Evolutionary conservation across 2,113 vertebrate genomes (phyloP), one percentile per base, ranked within the genome.

Genomic region (Ptilonorhynchus violaceus): DNA sequence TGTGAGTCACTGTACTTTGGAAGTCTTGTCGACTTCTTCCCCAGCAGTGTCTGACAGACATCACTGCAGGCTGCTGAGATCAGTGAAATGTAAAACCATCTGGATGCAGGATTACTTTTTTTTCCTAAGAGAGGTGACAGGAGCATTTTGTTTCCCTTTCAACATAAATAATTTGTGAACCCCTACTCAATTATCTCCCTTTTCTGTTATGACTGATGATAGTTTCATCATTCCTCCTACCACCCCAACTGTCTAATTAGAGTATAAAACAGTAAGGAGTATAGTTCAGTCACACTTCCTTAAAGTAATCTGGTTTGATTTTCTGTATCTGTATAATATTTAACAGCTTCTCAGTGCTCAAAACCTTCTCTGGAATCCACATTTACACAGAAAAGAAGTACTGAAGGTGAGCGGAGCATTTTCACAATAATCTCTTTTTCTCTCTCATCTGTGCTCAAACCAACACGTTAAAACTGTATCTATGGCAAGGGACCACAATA

Each of bases 41-140:
- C 28, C 22, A 21, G 12, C 7, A 25, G 16, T n/a, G 28, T 78
- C 28, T 92, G 49, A 41, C 77, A 72, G 69, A 47, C 6, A 53
- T 50, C 30, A 37, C 31, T 58, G 46, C 28, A 50, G 47, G 37
- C 49, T 91, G 87, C 74, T 68, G 55, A 76, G 31, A 56, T 70
- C 60, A 87, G 39, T 87, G 89, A 96, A 70, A 84, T 35, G 30
- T 39, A 89, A 93, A 92, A 49, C 66, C 56, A 56, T 23, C 37
- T 85, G 84, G 66, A 76, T 52, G 78, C 11, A 47, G 62, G 5
- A 41, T 20, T 50, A 5, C 22, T 10, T 52, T 49, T 49, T 58
- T 83, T 33, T 10, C 22, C 15, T 27, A 49, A 41, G 49, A 88
- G 58, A 69, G 44, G 25, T 37, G 53, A 13, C n/a, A 89, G 35